These are phyloP conservation scores for Nothobranchius furzeri DNA, from an alignment of 2,113 vertebrate species.

Conservation along the genomic window DNA sequence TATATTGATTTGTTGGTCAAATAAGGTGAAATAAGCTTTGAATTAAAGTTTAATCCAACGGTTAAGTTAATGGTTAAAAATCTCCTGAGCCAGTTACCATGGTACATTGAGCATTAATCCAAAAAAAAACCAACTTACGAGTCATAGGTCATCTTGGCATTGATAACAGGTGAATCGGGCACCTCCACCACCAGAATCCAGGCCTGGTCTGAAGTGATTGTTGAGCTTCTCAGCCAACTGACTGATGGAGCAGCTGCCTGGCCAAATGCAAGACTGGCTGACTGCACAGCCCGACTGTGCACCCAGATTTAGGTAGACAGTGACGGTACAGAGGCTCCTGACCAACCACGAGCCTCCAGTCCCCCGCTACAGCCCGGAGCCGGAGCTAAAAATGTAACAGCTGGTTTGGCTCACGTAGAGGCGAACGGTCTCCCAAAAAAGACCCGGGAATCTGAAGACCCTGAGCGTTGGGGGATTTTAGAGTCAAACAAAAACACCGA, in stretches of 20 bases:
- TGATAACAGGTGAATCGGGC: constrained; percentile 16
- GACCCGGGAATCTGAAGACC: constrained; percentile 12
- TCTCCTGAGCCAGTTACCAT: too few species aligned
- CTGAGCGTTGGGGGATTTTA: constrained; percentile 1
- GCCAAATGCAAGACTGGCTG: constrained; percentile 17
- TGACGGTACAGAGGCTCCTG: constrained; percentile 35
- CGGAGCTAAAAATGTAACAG: constrained; percentile 61
- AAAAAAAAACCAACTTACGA: constrained; percentile 55
- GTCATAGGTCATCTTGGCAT: constrained; percentile 67
- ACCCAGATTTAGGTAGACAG: constrained; percentile 43
- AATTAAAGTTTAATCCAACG: too few species aligned
- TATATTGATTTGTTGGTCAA: too few species aligned
- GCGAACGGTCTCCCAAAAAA: constrained; percentile 50
- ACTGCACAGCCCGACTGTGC: constrained; percentile 10
- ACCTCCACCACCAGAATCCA: constrained; percentile 30
- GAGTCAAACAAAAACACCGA: too few species aligned
- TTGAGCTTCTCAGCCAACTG: constrained; percentile 24
- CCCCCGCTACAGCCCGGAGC: constrained; percentile 39
- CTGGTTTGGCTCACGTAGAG: constrained; percentile 12
- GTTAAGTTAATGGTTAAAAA: too few species aligned
- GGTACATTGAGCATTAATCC: background rate
- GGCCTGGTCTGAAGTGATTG: constrained; percentile 3
- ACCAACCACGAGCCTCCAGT: constrained; percentile 10
- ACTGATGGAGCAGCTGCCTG: constrained; percentile 37
- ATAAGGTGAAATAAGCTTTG: too few species aligned